Evolutionary conservation across 2,797 vertebrate genomes (phyloP).

Genomic region (Garrulus glandarius): DNA sequence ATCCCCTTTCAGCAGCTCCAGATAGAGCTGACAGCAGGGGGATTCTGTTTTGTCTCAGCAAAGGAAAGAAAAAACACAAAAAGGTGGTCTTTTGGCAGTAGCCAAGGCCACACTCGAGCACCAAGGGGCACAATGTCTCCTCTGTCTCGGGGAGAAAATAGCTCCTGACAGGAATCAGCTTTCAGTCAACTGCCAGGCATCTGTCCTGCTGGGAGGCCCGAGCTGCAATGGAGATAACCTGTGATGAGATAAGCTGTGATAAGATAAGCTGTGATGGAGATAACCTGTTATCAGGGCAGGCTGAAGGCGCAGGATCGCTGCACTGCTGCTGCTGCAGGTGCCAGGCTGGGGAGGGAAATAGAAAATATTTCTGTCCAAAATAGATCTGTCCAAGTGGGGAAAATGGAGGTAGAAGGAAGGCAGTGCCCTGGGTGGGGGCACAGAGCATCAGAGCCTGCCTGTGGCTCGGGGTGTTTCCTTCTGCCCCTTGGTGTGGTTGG

Average conservation of each 20-base stretch:
- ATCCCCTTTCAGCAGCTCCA: constrained; percentile 73
- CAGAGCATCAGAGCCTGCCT: not conserved
- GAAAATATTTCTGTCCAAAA: not conserved
- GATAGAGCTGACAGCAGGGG: constrained; percentile 75
- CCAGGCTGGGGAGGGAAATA: not conserved
- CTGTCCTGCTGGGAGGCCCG: constrained; percentile 73
- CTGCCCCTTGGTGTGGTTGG: accelerated
- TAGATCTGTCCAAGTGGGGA: not conserved
- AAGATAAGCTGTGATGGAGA: not conserved
- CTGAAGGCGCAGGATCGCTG: constrained; percentile 16
- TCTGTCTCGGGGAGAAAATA: constrained; percentile 80
- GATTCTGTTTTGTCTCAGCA: constrained; percentile 79
- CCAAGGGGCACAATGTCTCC: constrained; percentile 77
- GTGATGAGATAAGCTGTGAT: constrained; percentile 33
- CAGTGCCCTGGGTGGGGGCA: not conserved
- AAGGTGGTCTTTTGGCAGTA: constrained; percentile 79
- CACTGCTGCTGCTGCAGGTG: not conserved
- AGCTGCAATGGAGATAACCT: constrained; percentile 64
- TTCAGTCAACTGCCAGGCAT: constrained; percentile 79
- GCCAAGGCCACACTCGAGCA: constrained; percentile 77
- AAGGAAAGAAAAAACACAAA: constrained; percentile 21
- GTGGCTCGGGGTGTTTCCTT: accelerated
- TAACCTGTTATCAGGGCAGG: constrained; percentile 66
- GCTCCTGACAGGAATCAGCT: constrained; percentile 82
- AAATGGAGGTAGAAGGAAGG: not conserved